Percentiles rank a stretch among this genome's conserved stretches.
Evolutionary conservation across 2,797 vertebrate genomes (phyloP).

Genomic region (Sebastes diploproa): DNA sequence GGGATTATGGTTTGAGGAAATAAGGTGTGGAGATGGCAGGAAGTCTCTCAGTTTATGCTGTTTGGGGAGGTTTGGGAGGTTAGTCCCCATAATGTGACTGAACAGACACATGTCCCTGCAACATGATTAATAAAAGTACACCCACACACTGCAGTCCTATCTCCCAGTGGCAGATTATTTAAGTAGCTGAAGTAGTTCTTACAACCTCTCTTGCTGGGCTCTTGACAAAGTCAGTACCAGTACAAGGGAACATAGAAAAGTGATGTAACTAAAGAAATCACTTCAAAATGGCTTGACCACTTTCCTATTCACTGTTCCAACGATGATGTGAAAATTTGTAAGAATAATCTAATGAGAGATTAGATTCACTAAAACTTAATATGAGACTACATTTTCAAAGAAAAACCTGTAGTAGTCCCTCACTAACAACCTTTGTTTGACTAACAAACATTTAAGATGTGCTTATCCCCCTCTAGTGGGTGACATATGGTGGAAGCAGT

Average conservation of each 20-base stretch:
- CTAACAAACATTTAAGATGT: constrained; percentile 59
- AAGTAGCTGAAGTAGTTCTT: constrained; percentile 13
- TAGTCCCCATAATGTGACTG: not conserved
- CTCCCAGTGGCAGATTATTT: constrained; percentile 16
- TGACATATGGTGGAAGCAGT: constrained; percentile 41
- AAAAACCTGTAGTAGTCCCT: not conserved
- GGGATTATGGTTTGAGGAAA: not conserved
- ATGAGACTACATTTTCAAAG: not conserved
- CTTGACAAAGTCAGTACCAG: not conserved
- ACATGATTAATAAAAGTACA: not conserved
- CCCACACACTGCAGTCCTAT: not conserved
- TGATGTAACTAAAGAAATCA: not conserved
- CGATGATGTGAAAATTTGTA: not conserved
- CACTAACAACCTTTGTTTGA: not conserved
- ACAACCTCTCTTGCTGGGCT: constrained; percentile 5
- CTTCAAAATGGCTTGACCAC: not conserved
- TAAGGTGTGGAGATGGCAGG: not conserved
- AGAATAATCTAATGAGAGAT: not conserved
- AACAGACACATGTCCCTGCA: not conserved
- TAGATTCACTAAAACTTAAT: not conserved
- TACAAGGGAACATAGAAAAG: constrained; percentile 5
- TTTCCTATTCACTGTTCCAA: not conserved
- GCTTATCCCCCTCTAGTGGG: constrained; percentile 79
- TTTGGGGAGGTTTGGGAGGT: not conserved
- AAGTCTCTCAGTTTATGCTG: not conserved